phyloP scores from a whole-genome alignment of 2,113 vertebrate genomes.

The Arvicanthis niloticus region DNA sequence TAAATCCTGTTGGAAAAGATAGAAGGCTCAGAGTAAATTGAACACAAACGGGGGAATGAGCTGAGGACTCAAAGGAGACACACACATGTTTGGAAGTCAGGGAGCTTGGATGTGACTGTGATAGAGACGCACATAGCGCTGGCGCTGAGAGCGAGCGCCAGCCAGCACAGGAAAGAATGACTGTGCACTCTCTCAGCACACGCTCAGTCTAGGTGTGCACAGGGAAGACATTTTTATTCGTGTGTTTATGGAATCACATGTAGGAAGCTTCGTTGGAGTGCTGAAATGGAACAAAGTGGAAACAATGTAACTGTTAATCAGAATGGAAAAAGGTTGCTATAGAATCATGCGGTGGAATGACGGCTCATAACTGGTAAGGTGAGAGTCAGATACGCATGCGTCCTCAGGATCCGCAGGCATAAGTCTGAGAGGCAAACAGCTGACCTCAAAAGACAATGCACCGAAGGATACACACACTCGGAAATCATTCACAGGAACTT shows the following conservation, averaged over 20 bases:
- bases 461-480: neutral
- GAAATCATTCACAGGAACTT: slow-evolving; percentile 6
- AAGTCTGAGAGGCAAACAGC: neutral
- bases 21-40: slow-evolving; percentile 24
- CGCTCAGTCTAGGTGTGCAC: neutral
- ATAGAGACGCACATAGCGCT: neutral
- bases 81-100: neutral
- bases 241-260: neutral
- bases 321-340: slow-evolving; percentile 6
- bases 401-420: neutral
- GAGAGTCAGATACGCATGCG: neutral
- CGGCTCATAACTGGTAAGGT: neutral
- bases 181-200: neutral
- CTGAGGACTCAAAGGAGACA: neutral
- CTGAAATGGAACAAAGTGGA: slow-evolving; percentile 5
- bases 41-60: neutral
- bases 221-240: neutral
- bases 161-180: neutral
- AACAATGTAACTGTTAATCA: neutral
- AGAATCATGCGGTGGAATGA: slow-evolving; percentile 9
- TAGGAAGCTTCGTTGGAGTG: neutral
- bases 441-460: neutral
- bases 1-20: slow-evolving; percentile 17
- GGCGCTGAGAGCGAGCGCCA: neutral
- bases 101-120: neutral